Evolutionary conservation across 2,113 vertebrate species (phyloP).

Genomic region (Onychorhynchus coronatus): DNA sequence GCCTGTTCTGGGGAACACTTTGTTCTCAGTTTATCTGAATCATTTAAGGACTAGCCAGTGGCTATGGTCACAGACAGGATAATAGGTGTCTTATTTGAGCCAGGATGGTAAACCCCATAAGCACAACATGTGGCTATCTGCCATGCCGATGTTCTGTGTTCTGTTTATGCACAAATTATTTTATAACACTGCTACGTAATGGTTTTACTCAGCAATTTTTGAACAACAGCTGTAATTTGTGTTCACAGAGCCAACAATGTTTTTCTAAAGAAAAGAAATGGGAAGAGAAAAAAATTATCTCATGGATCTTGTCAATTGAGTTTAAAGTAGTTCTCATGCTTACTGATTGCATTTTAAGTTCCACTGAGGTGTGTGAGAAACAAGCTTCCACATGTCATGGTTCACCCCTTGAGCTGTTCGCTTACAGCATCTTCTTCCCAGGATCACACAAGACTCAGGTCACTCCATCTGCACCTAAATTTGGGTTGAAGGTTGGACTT

Average conservation of each 20-base stretch:
- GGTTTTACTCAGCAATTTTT: not conserved
- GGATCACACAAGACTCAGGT: not conserved
- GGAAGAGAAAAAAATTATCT: not conserved
- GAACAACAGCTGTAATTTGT: not conserved
- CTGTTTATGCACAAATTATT: not conserved
- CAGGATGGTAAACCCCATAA: not conserved
- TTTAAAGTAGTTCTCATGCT: not conserved
- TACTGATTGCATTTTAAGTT: not conserved
- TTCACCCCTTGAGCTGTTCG: not conserved
- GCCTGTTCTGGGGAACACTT: accelerated
- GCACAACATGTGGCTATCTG: not conserved
- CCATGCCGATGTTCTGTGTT: not conserved
- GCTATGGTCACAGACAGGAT: not conserved
- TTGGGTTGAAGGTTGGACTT: not conserved
- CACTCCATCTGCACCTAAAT: not conserved
- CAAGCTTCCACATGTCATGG: not conserved
- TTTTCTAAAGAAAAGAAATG: not conserved
- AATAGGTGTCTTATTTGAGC: not conserved
- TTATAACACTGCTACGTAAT: not conserved
- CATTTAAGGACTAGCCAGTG: not conserved
- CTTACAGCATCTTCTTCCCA: not conserved
- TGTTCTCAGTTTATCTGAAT: not conserved
- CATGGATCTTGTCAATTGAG: not conserved
- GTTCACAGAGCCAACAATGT: not conserved
- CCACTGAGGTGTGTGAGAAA: not conserved